Evolutionary conservation across 2,797 vertebrate genomes (phyloP).

Genomic region (Scolopax bukidnonensis): DNA sequence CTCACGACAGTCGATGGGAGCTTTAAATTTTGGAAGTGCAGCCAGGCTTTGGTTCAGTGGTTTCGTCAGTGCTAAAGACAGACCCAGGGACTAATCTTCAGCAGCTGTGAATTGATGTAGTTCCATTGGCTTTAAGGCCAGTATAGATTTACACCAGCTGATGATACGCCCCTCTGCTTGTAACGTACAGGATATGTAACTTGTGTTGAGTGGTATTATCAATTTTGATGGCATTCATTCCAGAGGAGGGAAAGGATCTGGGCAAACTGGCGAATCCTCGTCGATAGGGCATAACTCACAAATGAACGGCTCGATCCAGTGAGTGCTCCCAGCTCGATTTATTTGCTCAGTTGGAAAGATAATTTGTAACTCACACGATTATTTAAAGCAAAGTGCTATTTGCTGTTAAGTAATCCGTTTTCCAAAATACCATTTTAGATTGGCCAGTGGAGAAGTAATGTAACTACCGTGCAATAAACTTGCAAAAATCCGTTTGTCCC

Average conservation of each 20-base stretch:
- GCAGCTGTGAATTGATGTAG: background rate
- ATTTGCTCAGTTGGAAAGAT: background rate
- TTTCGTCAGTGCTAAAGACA: background rate
- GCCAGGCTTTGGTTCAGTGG: background rate
- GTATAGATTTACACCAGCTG: background rate
- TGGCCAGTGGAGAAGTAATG: conserved; percentile 35
- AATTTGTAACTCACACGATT: background rate
- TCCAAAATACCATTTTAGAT: background rate
- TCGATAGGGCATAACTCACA: background rate
- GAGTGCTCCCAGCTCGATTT: background rate
- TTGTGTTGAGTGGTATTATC: background rate
- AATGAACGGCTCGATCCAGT: background rate
- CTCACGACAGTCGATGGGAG: background rate
- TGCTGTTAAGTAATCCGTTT: background rate
- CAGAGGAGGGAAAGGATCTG: background rate
- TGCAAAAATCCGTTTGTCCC: conserved; percentile 40
- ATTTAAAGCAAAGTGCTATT: background rate
- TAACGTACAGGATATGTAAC: background rate
- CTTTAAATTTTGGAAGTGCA: background rate
- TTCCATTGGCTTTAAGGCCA: background rate
- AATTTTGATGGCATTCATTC: background rate
- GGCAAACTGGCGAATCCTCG: background rate
- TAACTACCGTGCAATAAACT: conserved; percentile 49
- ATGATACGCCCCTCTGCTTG: background rate
- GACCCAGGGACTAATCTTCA: background rate